Evolutionary conservation across 1,140 invertebrate species (phyloP), one percentile per base, ranked within the genome.

Genomic region (Magallana gigas): DNA sequence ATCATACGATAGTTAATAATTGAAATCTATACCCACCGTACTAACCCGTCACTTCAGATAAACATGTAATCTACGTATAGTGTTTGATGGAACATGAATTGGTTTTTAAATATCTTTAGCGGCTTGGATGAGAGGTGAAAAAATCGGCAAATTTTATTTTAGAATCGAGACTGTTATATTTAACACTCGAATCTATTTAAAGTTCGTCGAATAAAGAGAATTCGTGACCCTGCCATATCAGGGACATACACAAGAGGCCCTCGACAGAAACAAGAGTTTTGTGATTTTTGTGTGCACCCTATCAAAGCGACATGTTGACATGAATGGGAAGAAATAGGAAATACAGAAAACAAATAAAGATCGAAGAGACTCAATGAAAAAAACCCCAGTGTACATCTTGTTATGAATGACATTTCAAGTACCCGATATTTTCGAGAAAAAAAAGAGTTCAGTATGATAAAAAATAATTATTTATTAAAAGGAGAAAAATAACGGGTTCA

Each of bases 181-280:
- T 76, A 76, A 76, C 68, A 76, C 68, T 76, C 68, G 68, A 29
- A 11, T 18, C 68, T 76, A 76, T 76, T 76, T 76, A 76, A 76
- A 76, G 23, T 11, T 76, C 36, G 68, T 76, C 68, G 36, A 76
- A 76, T 76, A 76, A 76, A 29, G 23, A 29, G 23, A 76, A 29
- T 76, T 76, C 36, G 68, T 76, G 68, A 23, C 68, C 68, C 68
- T 76, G 2, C 36, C 68, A 76, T 29, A 36, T 29, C 68, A 76
- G 23, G 68, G 23, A 76, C 68, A 76, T 23, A 29, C 9, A 29
- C 23, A 11, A 29, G 23, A 29, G 12, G 5, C 68, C 5, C 68
- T 76, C 23, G 14, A 76, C 68, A 23, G 23, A 76, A 76, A 76
- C 68, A 76, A 76, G 68, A 76, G 23, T 29, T 76, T 76, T 29